Conservation (phyloP, 2,888 invertebrate species). For the Adineta ricciae region DNA sequence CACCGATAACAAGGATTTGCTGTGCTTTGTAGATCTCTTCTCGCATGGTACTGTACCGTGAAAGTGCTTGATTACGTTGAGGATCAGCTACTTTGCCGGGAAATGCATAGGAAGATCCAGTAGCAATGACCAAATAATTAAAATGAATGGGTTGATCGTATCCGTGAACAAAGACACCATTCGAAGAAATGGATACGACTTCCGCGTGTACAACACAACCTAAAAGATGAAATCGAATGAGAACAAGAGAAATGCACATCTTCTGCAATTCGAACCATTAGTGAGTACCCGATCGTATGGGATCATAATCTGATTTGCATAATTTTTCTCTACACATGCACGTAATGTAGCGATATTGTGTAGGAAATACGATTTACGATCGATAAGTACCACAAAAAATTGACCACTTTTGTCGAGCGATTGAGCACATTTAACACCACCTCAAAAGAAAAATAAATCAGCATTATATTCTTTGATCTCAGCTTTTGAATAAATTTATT, state of each 20-base stretch:
- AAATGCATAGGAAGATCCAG: conserved; percentile 30
- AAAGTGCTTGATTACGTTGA: background rate
- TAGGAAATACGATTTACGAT: background rate
- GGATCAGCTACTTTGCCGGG: background rate
- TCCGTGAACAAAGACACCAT: background rate
- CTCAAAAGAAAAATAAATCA: background rate
- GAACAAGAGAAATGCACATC: too few relatives aligned
- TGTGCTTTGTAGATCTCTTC: background rate
- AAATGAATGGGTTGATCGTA: background rate
- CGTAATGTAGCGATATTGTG: background rate
- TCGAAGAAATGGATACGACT: background rate
- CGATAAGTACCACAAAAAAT: background rate
- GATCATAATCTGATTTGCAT: background rate
- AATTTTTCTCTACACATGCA: background rate
- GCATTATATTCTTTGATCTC: too few relatives aligned
- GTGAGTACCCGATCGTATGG: background rate
- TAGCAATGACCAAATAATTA: conserved; percentile 35
- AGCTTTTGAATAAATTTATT: too few relatives aligned
- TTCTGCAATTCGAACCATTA: background rate
- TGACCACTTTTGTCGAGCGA: background rate
- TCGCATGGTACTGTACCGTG: background rate
- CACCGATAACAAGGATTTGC: conserved; percentile 35
- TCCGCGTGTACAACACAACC: background rate
- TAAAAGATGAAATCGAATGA: background rate
- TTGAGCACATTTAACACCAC: background rate